Evolutionary conservation across 2,797 vertebrate genomes (phyloP), one percentile per base, ranked within the genome.

Genomic region (Coregonus ussuriensis): DNA sequence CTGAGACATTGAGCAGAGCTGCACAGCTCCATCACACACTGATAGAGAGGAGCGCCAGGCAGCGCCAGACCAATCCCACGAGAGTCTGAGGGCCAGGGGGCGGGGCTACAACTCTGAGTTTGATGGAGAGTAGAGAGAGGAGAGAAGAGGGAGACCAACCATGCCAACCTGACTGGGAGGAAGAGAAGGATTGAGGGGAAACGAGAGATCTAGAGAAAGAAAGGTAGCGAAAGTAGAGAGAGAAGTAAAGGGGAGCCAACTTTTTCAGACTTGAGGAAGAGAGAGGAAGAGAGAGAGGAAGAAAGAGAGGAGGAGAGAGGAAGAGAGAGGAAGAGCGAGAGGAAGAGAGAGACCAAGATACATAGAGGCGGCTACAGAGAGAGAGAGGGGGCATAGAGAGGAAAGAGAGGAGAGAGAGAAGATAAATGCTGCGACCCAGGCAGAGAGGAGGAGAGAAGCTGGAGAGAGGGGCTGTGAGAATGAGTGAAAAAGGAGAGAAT

Each of bases 41-140:
- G 52, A 83, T 88, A 91, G 84, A 1, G 0, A 52, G 83, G 82
- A 91, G 86, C 89, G 90, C 93, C 86, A 9, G 16, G 18, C 18
- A 18, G 15, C 37, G 73, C 0, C 25, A 82, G 79, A 80, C 63
- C 74, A 75, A 77, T 77, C 83, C 81, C 80, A 80, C 35, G 47
- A 74, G 63, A 71, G 77, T 71, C 76, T 83, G 80, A 56, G 73
- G 71, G 15, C 35, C 69, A 66, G 51, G 25, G 31, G 66, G 66
- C 66, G 66, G 25, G 18, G 37, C 66, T 68, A 53, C 6, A 29
- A 53, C 6, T n/a, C 63, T 79, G 9, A 47, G 21, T 62, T 16
- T 51, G 52, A 1, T 41, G 9, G 21, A 15, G 52, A 15, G 53
- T 70, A n/a, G 29, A 16, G 65, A 71, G 65, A 18, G 4, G 78